A percentile compares a stretch with the other conserved stretches of the same genome.
Evolutionary conservation across 2,113 vertebrate species (phyloP).

Genomic region (Empidonax alnorum): DNA sequence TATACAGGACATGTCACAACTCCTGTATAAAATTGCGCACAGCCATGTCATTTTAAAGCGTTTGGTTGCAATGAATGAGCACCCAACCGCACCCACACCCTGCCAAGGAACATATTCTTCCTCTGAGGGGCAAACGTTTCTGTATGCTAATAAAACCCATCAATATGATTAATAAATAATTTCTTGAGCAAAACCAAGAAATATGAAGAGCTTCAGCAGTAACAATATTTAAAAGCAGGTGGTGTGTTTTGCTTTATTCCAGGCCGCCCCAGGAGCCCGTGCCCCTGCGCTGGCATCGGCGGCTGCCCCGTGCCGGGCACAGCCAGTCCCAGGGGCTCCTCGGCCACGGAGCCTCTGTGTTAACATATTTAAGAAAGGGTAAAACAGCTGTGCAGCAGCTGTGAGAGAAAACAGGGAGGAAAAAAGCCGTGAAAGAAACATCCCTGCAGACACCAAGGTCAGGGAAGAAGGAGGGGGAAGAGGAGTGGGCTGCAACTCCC

Average conservation of each 20-base stretch:
- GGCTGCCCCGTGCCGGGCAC: accelerated
- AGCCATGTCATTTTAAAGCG: neutral
- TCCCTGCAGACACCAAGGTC: neutral
- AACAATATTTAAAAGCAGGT: neutral
- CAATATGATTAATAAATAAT: neutral
- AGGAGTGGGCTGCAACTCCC: accelerated
- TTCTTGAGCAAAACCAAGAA: neutral
- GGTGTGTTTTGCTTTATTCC: neutral
- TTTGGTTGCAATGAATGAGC: neutral
- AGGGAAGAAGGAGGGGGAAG: neutral
- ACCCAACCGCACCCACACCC: neutral
- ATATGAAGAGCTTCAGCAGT: neutral
- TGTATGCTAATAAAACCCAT: neutral
- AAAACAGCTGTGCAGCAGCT: neutral
- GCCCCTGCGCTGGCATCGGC: neutral
- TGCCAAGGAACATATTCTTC: neutral
- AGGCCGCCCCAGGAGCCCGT: neutral
- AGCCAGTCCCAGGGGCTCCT: accelerated
- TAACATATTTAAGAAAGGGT: neutral
- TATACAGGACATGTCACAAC: neutral
- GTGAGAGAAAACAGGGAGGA: neutral
- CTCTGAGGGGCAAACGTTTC: neutral
- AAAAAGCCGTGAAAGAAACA: neutral
- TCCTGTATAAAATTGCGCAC: neutral
- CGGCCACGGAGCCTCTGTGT: neutral